phyloP scores from a whole-genome alignment of 2,797 vertebrate species.

The Oreortyx pictus region DNA sequence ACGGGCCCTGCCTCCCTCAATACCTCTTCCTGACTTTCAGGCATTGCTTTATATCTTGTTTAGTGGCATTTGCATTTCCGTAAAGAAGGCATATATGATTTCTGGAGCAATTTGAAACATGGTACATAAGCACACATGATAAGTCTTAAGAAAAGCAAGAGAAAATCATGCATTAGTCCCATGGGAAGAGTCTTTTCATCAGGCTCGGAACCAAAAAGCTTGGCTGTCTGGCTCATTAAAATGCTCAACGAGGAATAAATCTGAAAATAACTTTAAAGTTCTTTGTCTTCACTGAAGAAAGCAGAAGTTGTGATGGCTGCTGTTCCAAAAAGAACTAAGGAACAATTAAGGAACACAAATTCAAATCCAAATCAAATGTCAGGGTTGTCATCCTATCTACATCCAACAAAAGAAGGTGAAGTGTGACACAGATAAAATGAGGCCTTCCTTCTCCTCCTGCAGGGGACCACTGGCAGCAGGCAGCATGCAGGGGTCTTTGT shows the following conservation, averaged over 20 bases:
- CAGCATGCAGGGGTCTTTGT: background rate
- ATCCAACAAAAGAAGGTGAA: background rate
- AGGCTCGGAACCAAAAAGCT: slow-evolving; percentile 1
- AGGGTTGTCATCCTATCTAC: background rate
- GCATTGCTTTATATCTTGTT: background rate
- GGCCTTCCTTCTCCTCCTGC: background rate
- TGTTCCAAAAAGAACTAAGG: background rate
- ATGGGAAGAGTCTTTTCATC: background rate
- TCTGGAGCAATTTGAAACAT: background rate
- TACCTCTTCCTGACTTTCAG: background rate
- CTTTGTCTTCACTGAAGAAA: background rate
- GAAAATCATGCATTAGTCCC: background rate
- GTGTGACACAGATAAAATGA: background rate
- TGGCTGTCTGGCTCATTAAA: background rate
- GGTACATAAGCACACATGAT: background rate
- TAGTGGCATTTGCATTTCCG: background rate
- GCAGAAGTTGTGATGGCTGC: background rate
- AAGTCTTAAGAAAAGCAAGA: background rate
- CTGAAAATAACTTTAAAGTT: background rate
- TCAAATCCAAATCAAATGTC: background rate
- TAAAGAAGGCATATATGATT: background rate
- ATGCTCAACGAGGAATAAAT: slow-evolving; percentile 8
- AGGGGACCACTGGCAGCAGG: background rate
- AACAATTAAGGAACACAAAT: background rate
- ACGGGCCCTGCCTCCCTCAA: background rate